Evolutionary conservation across 1,140 invertebrate species (phyloP), one percentile per base, ranked within the genome.

Genomic region (Cyphomyrmex costatus): DNA sequence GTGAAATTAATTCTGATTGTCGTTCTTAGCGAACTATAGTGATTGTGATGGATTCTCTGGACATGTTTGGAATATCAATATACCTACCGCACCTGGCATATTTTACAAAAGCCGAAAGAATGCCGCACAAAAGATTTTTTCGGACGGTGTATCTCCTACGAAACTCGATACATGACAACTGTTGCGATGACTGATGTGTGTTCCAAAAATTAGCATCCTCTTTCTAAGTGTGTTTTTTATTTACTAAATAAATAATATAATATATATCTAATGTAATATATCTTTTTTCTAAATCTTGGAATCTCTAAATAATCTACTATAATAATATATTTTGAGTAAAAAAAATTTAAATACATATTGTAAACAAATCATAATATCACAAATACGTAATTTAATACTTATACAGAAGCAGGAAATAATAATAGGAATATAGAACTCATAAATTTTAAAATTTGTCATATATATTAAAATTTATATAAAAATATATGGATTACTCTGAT

Each of bases 1-100:
- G 27, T 7, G 14, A 73, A 74, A 73, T 83, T 83, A 61, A 74
- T 83, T 83, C 14, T 33, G 56, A 74, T 53, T 56, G 33, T 66
- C 42, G 27, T 74, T 46, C 33, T 21, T 60, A 36, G 14, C 27
- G 30, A 65, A 14, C 24, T 51, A 33, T 14, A 5, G 60, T 0
- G 36, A 27, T 42, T 27, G 51, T 16, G 7, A 83, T 21, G 53
- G 19, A 49, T 58, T 24, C n/a, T 33, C 21, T 19, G 12, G 16
- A 21, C 16, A 46, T 8, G 21, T 53, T 3, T 49, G 33, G 53
- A 82, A 82, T 82, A 49, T 82, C 6, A 73, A 82, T 71, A 21
- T 19, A 6, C 30, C 21, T n/a, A 53, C 30, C 21, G 78, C 33
- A n/a, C 8, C 24, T 71, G 7, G 36, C 53, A 58, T 58, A 80